phyloP scores from a whole-genome alignment of 2,113 vertebrate genomes.

The Dromaius novaehollandiae region DNA sequence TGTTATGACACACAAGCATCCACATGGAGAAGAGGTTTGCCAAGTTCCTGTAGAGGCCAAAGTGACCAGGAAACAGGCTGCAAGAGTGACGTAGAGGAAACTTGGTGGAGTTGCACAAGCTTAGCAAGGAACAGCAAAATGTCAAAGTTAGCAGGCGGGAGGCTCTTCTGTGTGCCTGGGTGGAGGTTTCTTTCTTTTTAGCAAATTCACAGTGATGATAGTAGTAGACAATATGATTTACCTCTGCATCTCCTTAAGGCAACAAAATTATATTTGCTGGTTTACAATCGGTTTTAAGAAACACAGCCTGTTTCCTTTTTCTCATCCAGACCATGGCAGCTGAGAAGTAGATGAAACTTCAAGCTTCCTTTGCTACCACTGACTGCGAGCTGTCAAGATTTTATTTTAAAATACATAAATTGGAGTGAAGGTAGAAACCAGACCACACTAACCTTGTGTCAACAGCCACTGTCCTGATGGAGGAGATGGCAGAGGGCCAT shows the following conservation, averaged over 20 bases:
- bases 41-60: constrained; percentile 75
- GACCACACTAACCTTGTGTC: neutral
- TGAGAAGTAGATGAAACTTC: neutral
- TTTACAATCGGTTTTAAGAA: neutral
- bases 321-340: neutral
- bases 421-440: neutral
- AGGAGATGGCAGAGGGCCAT: neutral
- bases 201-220: neutral
- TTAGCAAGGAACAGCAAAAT: neutral
- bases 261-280: neutral
- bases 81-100: constrained; percentile 77
- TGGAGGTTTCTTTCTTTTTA: neutral
- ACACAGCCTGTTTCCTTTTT: neutral
- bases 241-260: neutral
- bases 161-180: neutral
- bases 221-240: neutral
- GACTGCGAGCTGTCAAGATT: neutral
- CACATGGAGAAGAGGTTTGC: constrained; percentile 40
- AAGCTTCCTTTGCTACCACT: neutral
- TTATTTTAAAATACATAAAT: neutral
- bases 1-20: constrained; percentile 58
- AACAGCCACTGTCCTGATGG: neutral
- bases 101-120: constrained; percentile 60
- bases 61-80: constrained; percentile 80
- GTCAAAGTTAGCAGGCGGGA: neutral